Evolutionary conservation across 2,888 invertebrate species (phyloP).

Genomic region (Cephus rjabovi): DNA sequence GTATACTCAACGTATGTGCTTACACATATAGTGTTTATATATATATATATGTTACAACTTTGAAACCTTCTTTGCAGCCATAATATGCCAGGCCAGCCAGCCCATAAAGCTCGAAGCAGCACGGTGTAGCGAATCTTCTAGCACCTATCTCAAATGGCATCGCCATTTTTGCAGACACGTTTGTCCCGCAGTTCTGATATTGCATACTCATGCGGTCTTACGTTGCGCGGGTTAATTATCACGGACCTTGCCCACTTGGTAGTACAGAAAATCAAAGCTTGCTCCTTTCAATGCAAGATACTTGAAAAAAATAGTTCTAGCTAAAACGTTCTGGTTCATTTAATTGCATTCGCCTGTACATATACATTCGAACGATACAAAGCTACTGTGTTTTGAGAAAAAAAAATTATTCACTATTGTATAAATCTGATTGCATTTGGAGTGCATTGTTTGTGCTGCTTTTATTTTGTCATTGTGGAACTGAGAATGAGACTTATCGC

Average conservation of each 20-base stretch:
- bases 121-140: slow-evolving; percentile 44
- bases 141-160: slow-evolving; percentile 49
- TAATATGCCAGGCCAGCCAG: background rate
- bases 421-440: background rate
- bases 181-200: slow-evolving; percentile 38
- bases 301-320: background rate
- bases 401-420: background rate
- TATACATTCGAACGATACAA: background rate
- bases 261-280: background rate
- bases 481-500: background rate
- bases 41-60: background rate
- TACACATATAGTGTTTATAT: background rate
- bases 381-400: background rate
- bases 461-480: background rate
- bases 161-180: slow-evolving; percentile 50
- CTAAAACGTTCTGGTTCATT: background rate
- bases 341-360: background rate
- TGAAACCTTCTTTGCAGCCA: background rate
- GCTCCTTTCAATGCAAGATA: background rate
- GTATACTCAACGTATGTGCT: background rate
- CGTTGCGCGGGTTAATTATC: slow-evolving; percentile 1
- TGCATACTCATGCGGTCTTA: slow-evolving; percentile 37
- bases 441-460: background rate
- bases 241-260: background rate
- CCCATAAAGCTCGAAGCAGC: slow-evolving; percentile 15